Conservation (phyloP, 2,888 invertebrate genomes). For the Melipona bicolor region DNA sequence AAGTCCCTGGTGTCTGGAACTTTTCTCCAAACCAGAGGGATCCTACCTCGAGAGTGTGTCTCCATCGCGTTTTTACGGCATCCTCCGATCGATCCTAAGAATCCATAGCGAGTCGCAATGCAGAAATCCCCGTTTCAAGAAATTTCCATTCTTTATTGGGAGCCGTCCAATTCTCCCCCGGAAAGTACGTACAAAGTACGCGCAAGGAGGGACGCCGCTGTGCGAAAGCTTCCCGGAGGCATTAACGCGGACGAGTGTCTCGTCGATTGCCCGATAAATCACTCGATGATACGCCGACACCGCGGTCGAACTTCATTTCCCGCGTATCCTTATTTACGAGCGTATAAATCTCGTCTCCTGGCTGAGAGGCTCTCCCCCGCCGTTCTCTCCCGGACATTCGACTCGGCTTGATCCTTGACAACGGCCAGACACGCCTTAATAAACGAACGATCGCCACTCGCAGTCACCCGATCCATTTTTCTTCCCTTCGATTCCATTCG, state of each 20-base stretch:
- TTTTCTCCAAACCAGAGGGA: too few relatives aligned
- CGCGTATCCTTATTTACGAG: constrained; percentile 54
- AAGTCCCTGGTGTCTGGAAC: too few relatives aligned
- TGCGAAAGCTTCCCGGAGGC: neutral
- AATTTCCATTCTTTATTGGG: neutral
- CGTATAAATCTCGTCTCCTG: constrained; percentile 36
- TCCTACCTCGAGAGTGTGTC: too few relatives aligned
- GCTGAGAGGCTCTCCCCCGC: neutral
- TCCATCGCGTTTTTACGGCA: too few relatives aligned
- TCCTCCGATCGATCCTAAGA: neutral
- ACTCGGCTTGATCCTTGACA: constrained; percentile 13
- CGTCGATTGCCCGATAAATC: constrained; percentile 52
- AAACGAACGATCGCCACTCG: neutral
- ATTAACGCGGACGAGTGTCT: constrained; percentile 7
- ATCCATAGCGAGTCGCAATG: neutral
- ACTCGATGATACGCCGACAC: constrained; percentile 43
- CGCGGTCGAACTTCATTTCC: constrained; percentile 51
- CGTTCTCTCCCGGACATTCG: neutral
- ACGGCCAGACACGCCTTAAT: constrained; percentile 7
- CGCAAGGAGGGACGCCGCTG: neutral
- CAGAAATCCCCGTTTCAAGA: neutral
- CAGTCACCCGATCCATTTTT: neutral
- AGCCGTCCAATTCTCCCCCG: neutral
- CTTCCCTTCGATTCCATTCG: neutral
- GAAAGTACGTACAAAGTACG: too few relatives aligned